Base-by-base conservation (phyloP, 2,888 invertebrate genomes). In the Noctuana brunneofusca region DNA sequence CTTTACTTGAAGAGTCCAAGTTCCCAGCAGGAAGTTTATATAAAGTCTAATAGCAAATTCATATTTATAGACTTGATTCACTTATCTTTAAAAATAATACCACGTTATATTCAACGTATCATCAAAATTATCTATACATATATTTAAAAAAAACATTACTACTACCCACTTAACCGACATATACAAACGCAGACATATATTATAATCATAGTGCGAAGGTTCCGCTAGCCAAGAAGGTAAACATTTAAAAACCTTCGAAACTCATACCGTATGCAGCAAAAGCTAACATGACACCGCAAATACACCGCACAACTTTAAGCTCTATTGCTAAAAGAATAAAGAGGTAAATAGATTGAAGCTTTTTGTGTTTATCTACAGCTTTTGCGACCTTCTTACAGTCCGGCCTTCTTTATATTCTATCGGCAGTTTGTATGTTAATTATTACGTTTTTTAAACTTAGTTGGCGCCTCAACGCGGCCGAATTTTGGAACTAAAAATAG, bases 351-450 rank as follows among this genome's bases (percentile, higher is more conserved):
- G 49, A n/a, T 11, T 35, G 38, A 8, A 18, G 16, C 0, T 1
- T 43, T 5, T 3, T 2, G 4, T 9, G 52, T 41, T 30, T 49
- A 30, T 30, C 3, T 6, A 38, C 1, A 48, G 49, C 48, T 62
- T 30, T 55, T 41, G 27, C 49, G 62, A 49, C 22, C 32, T 53
- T 41, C 50, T 35, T 64, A 62, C 49, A 3, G 38, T 56, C 52
- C 63, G 64, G 64, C 67, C 69, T 69, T 65, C 63, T 66, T 63
- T 69, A 64, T 60, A 70, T 66, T 66, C 65, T 65, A 69, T 67
- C 54, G 64, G 48, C 65, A 69, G 64, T 72, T 71, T 69, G 62
- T 70, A 70, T 72, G 71, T 66, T 70, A 70, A 72, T 71, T 65
- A 63, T 60, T 59, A 63, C 64, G 63, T 65, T 67, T 67, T 66